phyloP scores from a whole-genome alignment of 1,140 invertebrate genomes.

The Dendrolimus punctatus region DNA sequence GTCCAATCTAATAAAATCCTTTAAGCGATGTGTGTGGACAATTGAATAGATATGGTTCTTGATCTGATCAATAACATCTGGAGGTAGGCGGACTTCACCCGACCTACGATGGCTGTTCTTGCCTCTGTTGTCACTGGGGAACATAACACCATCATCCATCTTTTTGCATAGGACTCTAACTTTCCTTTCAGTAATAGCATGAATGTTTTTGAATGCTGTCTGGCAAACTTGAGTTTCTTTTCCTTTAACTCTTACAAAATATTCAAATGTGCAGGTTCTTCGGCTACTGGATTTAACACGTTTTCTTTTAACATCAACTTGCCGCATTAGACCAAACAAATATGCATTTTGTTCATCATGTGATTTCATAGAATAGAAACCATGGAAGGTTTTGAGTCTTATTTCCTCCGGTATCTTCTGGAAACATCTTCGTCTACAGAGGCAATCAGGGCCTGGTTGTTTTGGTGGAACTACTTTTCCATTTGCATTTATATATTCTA shows the following conservation, averaged over 20 bases:
- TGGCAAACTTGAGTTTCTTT: slow-evolving; percentile 74
- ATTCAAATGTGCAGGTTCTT: slow-evolving; percentile 73
- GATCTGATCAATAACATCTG: slow-evolving; percentile 70
- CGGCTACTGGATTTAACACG: slow-evolving; percentile 69
- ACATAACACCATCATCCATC: slow-evolving; percentile 74
- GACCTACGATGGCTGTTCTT: slow-evolving; percentile 68
- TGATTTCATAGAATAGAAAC: slow-evolving; percentile 73
- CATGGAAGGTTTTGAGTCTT: slow-evolving; percentile 70
- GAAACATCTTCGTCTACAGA: slow-evolving; percentile 71
- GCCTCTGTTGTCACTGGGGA: slow-evolving; percentile 71
- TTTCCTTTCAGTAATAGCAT: slow-evolving; percentile 73
- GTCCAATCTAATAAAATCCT: slow-evolving; percentile 69
- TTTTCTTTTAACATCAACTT: slow-evolving; percentile 72
- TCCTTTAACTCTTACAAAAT: slow-evolving; percentile 71
- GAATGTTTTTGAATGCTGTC: slow-evolving; percentile 74
- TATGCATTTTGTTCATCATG: slow-evolving; percentile 76
- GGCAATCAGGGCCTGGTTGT: slow-evolving; percentile 70
- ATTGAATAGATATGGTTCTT: slow-evolving; percentile 73
- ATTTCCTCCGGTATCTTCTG: slow-evolving; percentile 68
- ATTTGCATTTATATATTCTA: slow-evolving; percentile 73
- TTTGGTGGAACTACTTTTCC: slow-evolving; percentile 70
- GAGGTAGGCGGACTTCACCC: slow-evolving; percentile 67
- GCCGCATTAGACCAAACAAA: slow-evolving; percentile 73
- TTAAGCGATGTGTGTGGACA: slow-evolving; percentile 68
- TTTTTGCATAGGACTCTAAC: slow-evolving; percentile 73